Percentiles rank a stretch among this genome's conserved stretches.
These are phyloP conservation scores for Smithornis capensis DNA, from an alignment of 2,113 vertebrate species.

Conservation along the genomic window DNA sequence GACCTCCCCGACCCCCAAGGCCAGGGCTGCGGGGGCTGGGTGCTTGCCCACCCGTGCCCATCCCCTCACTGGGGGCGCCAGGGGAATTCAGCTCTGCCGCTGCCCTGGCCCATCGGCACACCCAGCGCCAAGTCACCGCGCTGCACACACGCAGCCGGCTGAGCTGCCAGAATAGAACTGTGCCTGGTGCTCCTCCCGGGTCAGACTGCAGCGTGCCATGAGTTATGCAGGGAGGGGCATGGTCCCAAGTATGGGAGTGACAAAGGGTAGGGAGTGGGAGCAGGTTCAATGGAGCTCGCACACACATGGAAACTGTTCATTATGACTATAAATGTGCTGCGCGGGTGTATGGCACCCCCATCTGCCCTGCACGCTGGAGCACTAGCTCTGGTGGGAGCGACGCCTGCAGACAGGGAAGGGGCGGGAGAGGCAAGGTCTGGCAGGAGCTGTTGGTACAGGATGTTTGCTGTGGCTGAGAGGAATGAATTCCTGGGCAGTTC, in stretches of 20 bases:
- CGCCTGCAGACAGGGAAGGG: background rate
- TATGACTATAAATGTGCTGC: background rate
- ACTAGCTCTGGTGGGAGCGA: background rate
- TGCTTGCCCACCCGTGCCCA: background rate
- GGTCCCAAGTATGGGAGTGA: background rate
- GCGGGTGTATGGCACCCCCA: background rate
- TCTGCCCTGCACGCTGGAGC: background rate
- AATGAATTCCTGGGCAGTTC: background rate
- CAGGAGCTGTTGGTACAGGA: background rate
- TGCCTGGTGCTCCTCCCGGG: rapidly evolving
- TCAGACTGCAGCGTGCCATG: background rate
- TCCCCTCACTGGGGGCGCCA: background rate
- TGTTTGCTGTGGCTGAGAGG: rapidly evolving
- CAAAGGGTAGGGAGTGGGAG: background rate
- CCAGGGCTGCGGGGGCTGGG: background rate
- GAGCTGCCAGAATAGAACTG: background rate
- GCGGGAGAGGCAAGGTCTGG: background rate
- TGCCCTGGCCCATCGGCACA: background rate
- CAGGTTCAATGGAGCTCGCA: background rate
- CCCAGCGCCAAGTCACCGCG: background rate
- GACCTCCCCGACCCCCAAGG: background rate
- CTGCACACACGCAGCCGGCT: background rate
- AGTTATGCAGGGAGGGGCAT: rapidly evolving
- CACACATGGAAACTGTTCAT: background rate
- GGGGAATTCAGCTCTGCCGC: background rate